Conservation (phyloP, 2,888 invertebrate species). For the Andrena bicolor region DNA sequence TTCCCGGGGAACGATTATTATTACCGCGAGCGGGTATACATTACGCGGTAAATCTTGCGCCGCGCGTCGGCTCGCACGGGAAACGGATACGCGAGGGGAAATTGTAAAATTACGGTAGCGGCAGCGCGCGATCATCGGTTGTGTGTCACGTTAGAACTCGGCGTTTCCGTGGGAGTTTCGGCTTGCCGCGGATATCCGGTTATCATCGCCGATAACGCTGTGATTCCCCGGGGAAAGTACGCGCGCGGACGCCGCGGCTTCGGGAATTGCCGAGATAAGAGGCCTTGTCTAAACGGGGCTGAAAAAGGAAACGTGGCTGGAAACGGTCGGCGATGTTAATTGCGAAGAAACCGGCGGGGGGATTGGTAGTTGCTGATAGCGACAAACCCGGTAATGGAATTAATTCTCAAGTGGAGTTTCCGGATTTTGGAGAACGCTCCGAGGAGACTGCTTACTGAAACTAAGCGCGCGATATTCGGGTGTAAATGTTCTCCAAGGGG, state of each 20-base stretch:
- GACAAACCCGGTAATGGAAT: slow-evolving; percentile 31
- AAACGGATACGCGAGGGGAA: slow-evolving; percentile 66
- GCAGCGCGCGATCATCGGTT: slow-evolving; percentile 39
- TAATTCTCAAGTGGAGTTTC: slow-evolving; percentile 18
- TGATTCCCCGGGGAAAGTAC: slow-evolving; percentile 42
- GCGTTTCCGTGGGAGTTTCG: slow-evolving; percentile 47
- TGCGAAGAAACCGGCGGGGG: slow-evolving; percentile 24
- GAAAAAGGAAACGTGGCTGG: slow-evolving; percentile 47
- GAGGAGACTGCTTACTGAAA: background rate
- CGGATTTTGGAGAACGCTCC: slow-evolving; percentile 1
- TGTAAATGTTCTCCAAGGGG: background rate
- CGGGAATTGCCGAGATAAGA: slow-evolving; percentile 34
- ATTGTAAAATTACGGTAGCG: slow-evolving; percentile 63
- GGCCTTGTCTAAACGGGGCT: slow-evolving; percentile 20
- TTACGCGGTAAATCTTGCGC: slow-evolving; percentile 52
- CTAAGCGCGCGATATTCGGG: slow-evolving; percentile 3
- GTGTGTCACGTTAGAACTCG: slow-evolving; percentile 49
- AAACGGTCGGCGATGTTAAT: slow-evolving; percentile 35
- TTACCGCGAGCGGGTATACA: slow-evolving; percentile 35
- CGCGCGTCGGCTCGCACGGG: slow-evolving; percentile 47
- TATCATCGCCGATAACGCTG: slow-evolving; percentile 48
- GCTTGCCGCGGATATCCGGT: slow-evolving; percentile 41
- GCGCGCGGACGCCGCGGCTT: slow-evolving; percentile 4
- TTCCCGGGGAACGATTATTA: slow-evolving; percentile 60
- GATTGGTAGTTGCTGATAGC: slow-evolving; percentile 11